Base-by-base conservation (phyloP, 2,797 vertebrate genomes). In the Triplophysa bombifrons region DNA sequence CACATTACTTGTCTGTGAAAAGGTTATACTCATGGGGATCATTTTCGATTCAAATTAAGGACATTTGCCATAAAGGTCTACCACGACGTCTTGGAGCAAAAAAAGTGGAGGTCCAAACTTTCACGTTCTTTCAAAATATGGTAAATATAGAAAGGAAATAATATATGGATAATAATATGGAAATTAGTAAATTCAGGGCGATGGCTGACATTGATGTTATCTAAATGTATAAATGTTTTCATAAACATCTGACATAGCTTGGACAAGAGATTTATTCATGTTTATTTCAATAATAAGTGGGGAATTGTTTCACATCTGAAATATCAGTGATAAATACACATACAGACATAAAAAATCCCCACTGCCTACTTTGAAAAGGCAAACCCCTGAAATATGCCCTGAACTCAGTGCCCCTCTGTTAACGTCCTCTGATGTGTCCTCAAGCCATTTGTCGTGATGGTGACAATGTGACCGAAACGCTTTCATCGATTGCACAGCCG, bases 401-500 rank as follows among this genome's bases (percentile, higher is more conserved):
- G 41, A 76, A 76, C 74, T 71, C 67, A 16, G 14, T 27, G 51
- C 67, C 69, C 53, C n/a, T 6, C 58, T 20, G 8, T 44, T 50
- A 53, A 58, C 22, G 2, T 58, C 41, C 60, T 65, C 25, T 20
- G 56, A 76, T 46, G 53, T 67, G 25, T 70, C 73, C 67, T 81
- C 67, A 13, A 58, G 70, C 61, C 63, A 67, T 58, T 67, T 82
- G 74, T 53, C 48, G 2, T 51, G 56, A 74, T 46, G 19, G 10
- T 50, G 44, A 55, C 22, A 61, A 55, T 67, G 70, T 30, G 41
- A 65, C 10, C 17, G 14, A 9, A 16, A 6, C 17, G 34, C 65
- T 78, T 46, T 53, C 66, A 68, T 67, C 71, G 38, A 27, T 25
- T 38, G 74, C 51, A 50, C 74, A 72, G 58, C 75, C 19, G 61